Base-by-base conservation (phyloP, 2,797 vertebrate genomes). In the Rhinophrynus dorsalis region DNA sequence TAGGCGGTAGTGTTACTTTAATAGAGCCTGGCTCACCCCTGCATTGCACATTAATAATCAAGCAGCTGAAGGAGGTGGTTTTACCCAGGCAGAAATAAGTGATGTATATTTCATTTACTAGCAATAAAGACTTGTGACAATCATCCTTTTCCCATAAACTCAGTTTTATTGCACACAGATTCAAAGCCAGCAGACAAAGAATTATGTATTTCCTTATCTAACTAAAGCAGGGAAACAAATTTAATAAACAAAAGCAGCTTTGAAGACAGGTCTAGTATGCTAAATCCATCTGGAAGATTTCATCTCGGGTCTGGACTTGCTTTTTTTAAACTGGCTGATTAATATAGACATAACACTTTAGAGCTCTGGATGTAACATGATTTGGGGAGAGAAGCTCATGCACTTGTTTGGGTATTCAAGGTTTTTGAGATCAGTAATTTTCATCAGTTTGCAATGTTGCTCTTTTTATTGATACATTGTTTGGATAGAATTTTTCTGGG, bases 121-220 rank as follows among this genome's bases (percentile, higher is more conserved):
- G 44, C 69, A 72, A 72, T 72, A 65, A 58, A 58, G 44, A 42
- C 52, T 37, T 52, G 54, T 65, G 61, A 65, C 69, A 72, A 72
- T 72, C 69, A 72, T 58, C 32, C 35, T 10, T 21, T 40, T 35
- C 35, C 59, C 32, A 51, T 58, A 72, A 72, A 58, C 54, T 58
- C 54, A 24, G 44, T 65, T 65, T 72, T 72, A 65, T 72, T 65
- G 69, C 61, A 20, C 23, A 65, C 51, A 59, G 51, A 57, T 57
- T 58, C 52, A 5, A 50, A 57, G 70, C 66, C 74, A 59, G 76
- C 78, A 81, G 70, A 74, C 62, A 76, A 78, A 80, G 81, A 84
- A 82, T 85, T 81, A 80, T 76, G 75, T 74, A 79, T 75, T 75
- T 60, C 57, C 77, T 83, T 84, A 84, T 83, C 83, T 80, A 78